Conservation (phyloP, 2,113 vertebrate genomes). For the Rhinogobius similis region DNA sequence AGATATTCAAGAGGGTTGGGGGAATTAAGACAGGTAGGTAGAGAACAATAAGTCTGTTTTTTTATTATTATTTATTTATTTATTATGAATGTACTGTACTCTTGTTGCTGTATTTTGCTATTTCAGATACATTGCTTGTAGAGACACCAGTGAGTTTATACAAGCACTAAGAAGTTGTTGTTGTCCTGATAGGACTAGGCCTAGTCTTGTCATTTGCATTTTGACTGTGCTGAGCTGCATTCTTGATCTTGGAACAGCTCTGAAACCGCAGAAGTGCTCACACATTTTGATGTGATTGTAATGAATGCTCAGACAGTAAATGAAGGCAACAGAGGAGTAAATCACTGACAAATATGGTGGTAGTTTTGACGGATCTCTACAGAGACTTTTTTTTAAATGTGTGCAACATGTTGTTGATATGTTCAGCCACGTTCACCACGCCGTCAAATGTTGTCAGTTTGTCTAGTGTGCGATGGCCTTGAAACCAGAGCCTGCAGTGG, state of each 20-base stretch:
- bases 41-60: too few relatives aligned
- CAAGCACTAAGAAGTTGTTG: background rate
- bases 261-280: conserved; percentile 41
- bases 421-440: conserved; percentile 39
- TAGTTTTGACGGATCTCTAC: conserved; percentile 6
- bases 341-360: conserved; percentile 17
- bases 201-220: conserved; percentile 35
- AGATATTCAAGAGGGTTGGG: conserved; percentile 7
- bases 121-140: background rate
- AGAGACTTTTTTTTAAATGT: conserved; percentile 27
- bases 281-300: conserved; percentile 35
- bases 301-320: conserved; percentile 1
- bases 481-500: conserved; percentile 66
- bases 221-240: conserved; percentile 12
- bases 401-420: conserved; percentile 58
- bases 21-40: background rate
- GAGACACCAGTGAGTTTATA: background rate
- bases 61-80: too few relatives aligned
- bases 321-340: conserved; percentile 30
- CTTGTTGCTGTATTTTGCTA: background rate
- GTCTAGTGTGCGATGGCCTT: conserved; percentile 58
- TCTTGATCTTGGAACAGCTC: conserved; percentile 33
- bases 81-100: background rate
- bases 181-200: conserved; percentile 5
- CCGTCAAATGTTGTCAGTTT: conserved; percentile 56